A percentile compares a stretch with the other conserved stretches of the same genome.
Conservation (phyloP, 2,888 invertebrate species). For the Heliconius ismenius region DNA sequence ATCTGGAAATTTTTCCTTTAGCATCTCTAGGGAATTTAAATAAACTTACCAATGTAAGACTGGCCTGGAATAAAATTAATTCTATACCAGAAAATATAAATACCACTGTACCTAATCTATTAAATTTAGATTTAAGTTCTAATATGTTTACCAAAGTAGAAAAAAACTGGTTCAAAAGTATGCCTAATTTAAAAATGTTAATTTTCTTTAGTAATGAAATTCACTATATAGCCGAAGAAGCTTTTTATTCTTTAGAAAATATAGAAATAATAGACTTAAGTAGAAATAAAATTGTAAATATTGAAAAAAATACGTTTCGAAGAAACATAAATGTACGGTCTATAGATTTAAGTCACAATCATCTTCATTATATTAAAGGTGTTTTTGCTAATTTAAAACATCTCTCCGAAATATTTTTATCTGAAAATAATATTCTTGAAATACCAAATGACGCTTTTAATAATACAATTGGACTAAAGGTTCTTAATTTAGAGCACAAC, state of each 20-base stretch:
- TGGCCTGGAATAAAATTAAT: constrained; percentile 93
- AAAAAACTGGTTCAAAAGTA: constrained; percentile 89
- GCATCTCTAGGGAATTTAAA: constrained; percentile 88
- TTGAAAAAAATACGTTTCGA: constrained; percentile 88
- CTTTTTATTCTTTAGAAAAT: constrained; percentile 87
- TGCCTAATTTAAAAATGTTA: constrained; percentile 89
- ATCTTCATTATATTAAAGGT: constrained; percentile 91
- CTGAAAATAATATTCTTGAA: constrained; percentile 94
- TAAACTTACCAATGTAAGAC: constrained; percentile 85
- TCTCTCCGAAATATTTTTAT: constrained; percentile 90
- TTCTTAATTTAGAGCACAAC: constrained; percentile 93
- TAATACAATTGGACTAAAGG: constrained; percentile 88
- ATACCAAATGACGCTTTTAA: constrained; percentile 90
- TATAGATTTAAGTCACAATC: constrained; percentile 94
- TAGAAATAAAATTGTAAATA: constrained; percentile 90
- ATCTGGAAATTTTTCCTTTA: constrained; percentile 91
- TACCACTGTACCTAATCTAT: constrained; percentile 86
- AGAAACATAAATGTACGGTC: constrained; percentile 89
- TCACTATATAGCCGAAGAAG: constrained; percentile 87
- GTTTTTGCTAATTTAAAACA: constrained; percentile 91
- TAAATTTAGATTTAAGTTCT: constrained; percentile 91
- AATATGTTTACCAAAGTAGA: constrained; percentile 90
- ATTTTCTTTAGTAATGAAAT: constrained; percentile 93
- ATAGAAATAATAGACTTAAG: constrained; percentile 93
- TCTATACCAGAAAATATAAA: constrained; percentile 87